phyloP scores from a whole-genome alignment of 2,113 vertebrate species.

The Struthio camelus region DNA sequence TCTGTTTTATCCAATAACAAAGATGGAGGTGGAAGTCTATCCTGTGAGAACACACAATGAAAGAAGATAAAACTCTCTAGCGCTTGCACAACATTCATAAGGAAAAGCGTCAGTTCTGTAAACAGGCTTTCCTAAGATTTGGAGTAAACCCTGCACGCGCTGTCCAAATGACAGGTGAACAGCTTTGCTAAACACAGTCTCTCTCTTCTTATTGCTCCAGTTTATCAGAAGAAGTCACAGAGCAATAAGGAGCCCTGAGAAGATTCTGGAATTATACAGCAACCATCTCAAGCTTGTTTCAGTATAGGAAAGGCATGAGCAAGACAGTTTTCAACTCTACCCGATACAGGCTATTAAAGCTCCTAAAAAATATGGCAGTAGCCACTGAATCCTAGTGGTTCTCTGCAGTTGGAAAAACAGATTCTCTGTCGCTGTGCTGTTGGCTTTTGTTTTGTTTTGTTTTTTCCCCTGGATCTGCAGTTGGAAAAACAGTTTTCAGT shows the following conservation, averaged over 20 bases:
- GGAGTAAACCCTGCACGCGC: background rate
- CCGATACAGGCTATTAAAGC: background rate
- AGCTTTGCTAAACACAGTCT: background rate
- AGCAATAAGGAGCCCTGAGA: background rate
- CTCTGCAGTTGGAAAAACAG: background rate
- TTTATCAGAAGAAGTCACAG: background rate
- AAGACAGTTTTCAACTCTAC: background rate
- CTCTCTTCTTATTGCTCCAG: background rate
- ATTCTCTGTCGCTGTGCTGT: background rate
- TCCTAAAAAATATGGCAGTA: background rate
- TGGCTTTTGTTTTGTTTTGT: background rate
- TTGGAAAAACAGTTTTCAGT: slow-evolving; percentile 24
- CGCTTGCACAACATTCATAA: background rate
- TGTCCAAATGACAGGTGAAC: background rate
- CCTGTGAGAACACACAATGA: background rate
- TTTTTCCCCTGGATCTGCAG: background rate
- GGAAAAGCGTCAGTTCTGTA: background rate
- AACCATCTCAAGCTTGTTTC: background rate
- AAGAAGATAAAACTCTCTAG: background rate
- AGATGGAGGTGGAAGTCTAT: background rate
- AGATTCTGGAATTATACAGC: background rate
- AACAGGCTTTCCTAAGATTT: background rate
- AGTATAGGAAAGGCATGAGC: background rate
- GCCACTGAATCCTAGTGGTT: background rate
- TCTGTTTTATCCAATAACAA: background rate